These are phyloP conservation scores for Porites evermanni DNA, from an alignment of 92 coral and sea anemone species.

Conservation along the genomic window DNA sequence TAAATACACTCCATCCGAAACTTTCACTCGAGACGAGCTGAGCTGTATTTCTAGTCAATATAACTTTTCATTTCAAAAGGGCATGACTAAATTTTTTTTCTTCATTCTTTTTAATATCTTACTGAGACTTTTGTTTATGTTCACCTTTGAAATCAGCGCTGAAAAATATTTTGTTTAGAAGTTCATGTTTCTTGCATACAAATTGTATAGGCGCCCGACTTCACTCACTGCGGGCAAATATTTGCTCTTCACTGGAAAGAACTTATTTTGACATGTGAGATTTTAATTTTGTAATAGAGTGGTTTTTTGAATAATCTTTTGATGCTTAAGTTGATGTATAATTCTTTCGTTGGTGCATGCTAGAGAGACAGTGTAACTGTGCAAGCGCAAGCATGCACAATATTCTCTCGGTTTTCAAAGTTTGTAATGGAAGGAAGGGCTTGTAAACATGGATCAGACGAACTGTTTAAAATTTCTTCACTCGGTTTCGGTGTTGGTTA, in stretches of 20 bases:
- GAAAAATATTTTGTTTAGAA: slow-evolving; percentile 27
- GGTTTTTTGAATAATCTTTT: slow-evolving; percentile 7
- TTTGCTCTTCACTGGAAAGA: slow-evolving; percentile 10
- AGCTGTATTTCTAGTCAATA: slow-evolving; percentile 17
- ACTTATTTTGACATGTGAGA: slow-evolving; percentile 40
- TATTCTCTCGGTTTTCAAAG: slow-evolving; percentile 9
- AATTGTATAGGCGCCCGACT: slow-evolving; percentile 1
- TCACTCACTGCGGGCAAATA: slow-evolving; percentile 33
- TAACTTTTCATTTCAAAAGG: background rate
- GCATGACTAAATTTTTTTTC: background rate
- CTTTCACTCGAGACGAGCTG: background rate
- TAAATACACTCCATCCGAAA: slow-evolving; percentile 32
- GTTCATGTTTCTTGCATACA: slow-evolving; percentile 16
- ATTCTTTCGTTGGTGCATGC: background rate
- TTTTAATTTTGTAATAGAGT: slow-evolving; percentile 12
- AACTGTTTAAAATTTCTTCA: slow-evolving; percentile 28
- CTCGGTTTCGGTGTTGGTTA: background rate
- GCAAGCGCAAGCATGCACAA: slow-evolving; percentile 19
- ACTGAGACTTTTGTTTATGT: slow-evolving; percentile 27
- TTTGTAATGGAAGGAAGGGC: slow-evolving; percentile 19
- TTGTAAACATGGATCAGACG: slow-evolving; percentile 27
- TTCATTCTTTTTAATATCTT: background rate
- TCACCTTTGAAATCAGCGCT: slow-evolving; percentile 15
- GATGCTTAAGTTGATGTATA: background rate
- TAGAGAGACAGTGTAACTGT: background rate